These are phyloP conservation scores for Pachyrhynchus sulphureomaculatus DNA, from an alignment of 1,140 invertebrate genomes.

Conservation along the genomic window DNA sequence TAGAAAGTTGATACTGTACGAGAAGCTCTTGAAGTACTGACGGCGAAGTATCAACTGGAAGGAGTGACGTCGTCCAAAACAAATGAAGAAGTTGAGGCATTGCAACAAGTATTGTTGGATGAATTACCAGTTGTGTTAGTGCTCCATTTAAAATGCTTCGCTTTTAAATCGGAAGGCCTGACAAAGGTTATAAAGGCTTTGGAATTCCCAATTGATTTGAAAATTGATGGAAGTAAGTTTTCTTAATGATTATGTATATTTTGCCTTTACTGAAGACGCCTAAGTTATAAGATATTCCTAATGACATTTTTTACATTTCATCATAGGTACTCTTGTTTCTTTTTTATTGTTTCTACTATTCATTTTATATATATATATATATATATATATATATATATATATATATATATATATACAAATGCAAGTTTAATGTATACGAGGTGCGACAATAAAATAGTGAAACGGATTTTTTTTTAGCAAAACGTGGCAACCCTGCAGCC, in stretches of 20 bases:
- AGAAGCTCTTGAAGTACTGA: conserved; percentile 82
- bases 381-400: no score
- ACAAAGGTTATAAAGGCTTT: conserved; percentile 89
- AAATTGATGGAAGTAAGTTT: conserved; percentile 83
- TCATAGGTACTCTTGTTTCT: no score
- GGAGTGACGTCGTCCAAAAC: conserved; percentile 81
- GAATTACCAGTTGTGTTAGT: conserved; percentile 84
- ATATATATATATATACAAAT: no score
- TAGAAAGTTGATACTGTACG: conserved; percentile 81
- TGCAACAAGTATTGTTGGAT: conserved; percentile 83
- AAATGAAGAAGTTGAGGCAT: conserved; percentile 79
- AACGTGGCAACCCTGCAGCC: no score
- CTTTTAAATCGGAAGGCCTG: conserved; percentile 80
- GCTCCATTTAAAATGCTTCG: conserved; percentile 86
- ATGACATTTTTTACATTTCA: no score
- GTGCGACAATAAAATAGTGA: no score
- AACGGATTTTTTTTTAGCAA: no score
- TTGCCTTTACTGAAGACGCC: neutral
- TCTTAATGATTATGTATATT: neutral
- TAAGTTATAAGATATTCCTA: conserved; percentile 4
- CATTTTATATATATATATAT: no score
- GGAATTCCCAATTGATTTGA: conserved; percentile 85
- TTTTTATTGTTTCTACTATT: no score
- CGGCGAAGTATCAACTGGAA: conserved; percentile 78
- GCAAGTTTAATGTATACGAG: no score